phyloP scores from a whole-genome alignment of 2,113 vertebrate genomes.

The Condylura cristata region DNA sequence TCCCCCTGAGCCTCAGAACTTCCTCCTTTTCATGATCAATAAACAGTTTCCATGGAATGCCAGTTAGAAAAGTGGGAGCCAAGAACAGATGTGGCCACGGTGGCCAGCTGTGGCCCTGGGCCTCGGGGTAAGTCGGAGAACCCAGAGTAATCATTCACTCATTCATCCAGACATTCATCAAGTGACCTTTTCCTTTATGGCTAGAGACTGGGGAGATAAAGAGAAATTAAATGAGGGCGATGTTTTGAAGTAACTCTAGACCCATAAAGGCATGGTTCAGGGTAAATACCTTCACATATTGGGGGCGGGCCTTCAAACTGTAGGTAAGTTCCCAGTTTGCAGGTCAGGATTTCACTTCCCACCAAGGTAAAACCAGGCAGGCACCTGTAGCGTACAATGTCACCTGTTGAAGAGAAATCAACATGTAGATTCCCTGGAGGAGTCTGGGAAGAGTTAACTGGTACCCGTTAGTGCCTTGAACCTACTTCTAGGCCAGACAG shows the following conservation, averaged over 20 bases:
- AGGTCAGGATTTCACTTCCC: conserved; percentile 94
- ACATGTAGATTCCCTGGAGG: neutral
- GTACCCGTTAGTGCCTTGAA: neutral
- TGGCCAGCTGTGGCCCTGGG: neutral
- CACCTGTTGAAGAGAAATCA: conserved; percentile 85
- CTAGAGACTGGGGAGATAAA: neutral
- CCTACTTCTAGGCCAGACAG: neutral
- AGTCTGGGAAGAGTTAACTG: rapidly evolving
- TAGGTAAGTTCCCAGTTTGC: conserved; percentile 92
- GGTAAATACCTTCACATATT: conserved; percentile 92
- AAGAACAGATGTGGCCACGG: neutral
- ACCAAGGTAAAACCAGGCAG: conserved; percentile 94
- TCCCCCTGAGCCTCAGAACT: neutral
- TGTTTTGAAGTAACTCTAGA: neutral
- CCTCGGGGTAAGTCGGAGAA: neutral
- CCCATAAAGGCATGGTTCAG: neutral
- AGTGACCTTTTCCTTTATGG: neutral
- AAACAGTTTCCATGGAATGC: neutral
- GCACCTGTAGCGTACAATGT: conserved; percentile 95
- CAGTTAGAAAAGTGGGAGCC: neutral
- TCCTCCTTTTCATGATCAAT: neutral
- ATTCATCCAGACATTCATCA: neutral
- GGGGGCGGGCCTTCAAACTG: conserved; percentile 96
- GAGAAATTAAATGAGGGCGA: neutral
- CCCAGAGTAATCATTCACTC: neutral